Conservation (phyloP, 1,140 invertebrate genomes). For the Drosophila pruinosa region DNA sequence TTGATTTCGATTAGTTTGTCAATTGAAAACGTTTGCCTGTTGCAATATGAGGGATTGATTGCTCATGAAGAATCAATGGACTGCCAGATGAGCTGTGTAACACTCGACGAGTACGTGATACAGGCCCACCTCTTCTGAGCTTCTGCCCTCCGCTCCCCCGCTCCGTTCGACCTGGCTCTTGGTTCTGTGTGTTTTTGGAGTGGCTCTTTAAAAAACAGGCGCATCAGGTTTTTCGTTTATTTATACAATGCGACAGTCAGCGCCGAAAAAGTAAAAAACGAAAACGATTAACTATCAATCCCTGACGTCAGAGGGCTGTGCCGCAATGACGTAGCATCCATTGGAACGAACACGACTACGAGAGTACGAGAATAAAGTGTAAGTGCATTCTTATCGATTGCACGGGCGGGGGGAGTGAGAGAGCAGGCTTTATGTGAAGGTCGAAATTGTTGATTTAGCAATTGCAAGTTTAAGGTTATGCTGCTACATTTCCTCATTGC, state of each 20-base stretch:
- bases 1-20: conserved; percentile 8
- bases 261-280: background rate
- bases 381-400: conserved; percentile 24
- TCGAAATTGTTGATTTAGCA: conserved; percentile 42
- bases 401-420: background rate
- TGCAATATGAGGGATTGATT: conserved; percentile 1
- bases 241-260: conserved; percentile 12
- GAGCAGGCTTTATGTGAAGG: conserved; percentile 23
- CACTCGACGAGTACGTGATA: conserved; percentile 53
- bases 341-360: background rate
- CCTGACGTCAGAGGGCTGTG: conserved; percentile 23
- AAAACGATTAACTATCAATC: background rate
- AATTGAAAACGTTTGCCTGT: conserved; percentile 16
- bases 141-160: background rate
- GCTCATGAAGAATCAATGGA: conserved; percentile 11
- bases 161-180: background rate
- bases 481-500: conserved; percentile 29
- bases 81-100: conserved; percentile 20
- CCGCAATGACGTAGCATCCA: conserved; percentile 18
- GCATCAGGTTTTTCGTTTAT: conserved; percentile 34
- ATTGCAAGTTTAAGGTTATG: conserved; percentile 48
- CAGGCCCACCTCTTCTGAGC: background rate
- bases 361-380: background rate
- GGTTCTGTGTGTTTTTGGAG: background rate
- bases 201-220: conserved; percentile 1